phyloP scores from a whole-genome alignment of 1,140 invertebrate species.

The Aplysia californica region DNA sequence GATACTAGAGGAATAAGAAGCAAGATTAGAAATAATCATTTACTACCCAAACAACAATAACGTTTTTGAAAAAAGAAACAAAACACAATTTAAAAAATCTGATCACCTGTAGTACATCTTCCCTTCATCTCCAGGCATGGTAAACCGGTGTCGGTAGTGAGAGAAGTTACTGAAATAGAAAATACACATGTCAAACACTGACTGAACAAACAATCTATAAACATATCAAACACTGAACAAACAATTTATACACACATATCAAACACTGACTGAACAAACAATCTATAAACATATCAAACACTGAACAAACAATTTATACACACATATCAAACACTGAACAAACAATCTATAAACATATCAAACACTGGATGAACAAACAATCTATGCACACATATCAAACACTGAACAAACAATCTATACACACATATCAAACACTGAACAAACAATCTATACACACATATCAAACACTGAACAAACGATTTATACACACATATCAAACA shows the following conservation, averaged over 20 bases:
- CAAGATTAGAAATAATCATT: too few species aligned
- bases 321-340: background rate
- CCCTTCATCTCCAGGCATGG: constrained; percentile 84
- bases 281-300: background rate
- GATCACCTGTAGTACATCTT: constrained; percentile 90
- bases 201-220: background rate
- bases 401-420: too few species aligned
- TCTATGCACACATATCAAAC: too few species aligned
- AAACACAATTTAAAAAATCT: too few species aligned
- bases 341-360: background rate
- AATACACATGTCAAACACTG: constrained; percentile 3
- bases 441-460: too few species aligned
- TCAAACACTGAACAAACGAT: too few species aligned
- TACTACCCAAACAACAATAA: too few species aligned
- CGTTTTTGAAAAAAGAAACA: too few species aligned
- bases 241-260: background rate
- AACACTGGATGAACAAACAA: too few species aligned
- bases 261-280: background rate
- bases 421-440: too few species aligned
- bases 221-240: background rate
- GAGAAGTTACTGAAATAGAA: constrained; percentile 82
- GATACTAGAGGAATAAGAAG: too few species aligned
- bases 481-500: too few species aligned
- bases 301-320: background rate
- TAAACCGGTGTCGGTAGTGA: constrained; percentile 86